Evolutionary conservation across 2,113 vertebrate species (phyloP).

Genomic region (Monopterus albus): DNA sequence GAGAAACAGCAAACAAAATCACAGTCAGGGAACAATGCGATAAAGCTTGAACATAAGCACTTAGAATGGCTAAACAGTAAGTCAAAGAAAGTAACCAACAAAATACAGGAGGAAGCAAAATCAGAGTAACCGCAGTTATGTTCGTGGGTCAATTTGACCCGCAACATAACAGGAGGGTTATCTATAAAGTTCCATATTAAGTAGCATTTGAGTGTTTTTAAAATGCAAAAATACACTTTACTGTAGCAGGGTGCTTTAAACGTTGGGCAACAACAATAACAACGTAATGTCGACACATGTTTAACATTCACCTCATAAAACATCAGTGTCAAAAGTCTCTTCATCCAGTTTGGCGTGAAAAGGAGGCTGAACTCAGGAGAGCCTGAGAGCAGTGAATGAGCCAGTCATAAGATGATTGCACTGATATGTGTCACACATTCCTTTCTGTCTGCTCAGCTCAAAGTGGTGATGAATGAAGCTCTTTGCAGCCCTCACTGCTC

Average conservation of each 20-base stretch:
- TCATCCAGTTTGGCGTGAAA: not conserved
- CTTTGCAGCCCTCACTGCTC: slow-evolving; percentile 24
- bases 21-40: too few relatives aligned
- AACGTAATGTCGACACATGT: not conserved
- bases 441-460: slow-evolving; percentile 56
- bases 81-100: too few relatives aligned
- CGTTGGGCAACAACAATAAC: not conserved
- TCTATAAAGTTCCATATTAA: too few relatives aligned
- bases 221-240: too few relatives aligned
- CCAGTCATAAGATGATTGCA: slow-evolving; percentile 31
- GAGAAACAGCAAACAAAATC: too few relatives aligned
- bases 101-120: too few relatives aligned
- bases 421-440: slow-evolving; percentile 69
- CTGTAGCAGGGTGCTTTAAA: not conserved
- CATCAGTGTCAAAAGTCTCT: not conserved
- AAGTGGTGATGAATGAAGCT: slow-evolving; percentile 22
- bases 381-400: slow-evolving; percentile 28
- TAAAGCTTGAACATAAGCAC: too few relatives aligned
- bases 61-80: too few relatives aligned
- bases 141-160: too few relatives aligned
- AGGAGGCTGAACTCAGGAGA: not conserved
- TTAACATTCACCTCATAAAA: not conserved
- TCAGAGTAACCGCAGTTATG: too few relatives aligned
- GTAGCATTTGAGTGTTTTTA: too few relatives aligned
- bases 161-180: too few relatives aligned